phyloP scores from a whole-genome alignment of 2,113 vertebrate genomes.

The Cochlearius cochlearius region DNA sequence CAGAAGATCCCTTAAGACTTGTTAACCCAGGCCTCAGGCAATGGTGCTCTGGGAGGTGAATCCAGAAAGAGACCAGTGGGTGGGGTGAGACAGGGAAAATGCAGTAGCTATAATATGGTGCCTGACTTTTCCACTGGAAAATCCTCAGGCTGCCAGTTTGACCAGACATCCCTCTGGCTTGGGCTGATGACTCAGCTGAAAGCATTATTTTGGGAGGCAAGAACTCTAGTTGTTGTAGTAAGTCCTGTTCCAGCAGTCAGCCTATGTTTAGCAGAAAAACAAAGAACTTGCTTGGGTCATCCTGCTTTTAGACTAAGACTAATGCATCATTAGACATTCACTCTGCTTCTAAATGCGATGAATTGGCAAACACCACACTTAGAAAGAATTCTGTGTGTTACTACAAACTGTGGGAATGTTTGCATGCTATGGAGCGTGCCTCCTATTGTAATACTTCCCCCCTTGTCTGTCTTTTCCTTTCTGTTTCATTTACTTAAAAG shows the following conservation, averaged over 20 bases:
- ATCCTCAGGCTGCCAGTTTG: background rate
- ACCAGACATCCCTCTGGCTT: background rate
- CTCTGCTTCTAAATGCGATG: background rate
- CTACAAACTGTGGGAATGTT: background rate
- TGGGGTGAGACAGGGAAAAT: background rate
- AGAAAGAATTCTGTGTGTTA: background rate
- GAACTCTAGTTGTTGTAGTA: background rate
- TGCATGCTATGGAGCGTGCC: background rate
- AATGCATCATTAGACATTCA: background rate
- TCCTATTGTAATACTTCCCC: background rate
- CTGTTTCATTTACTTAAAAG: background rate
- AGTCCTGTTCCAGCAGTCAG: background rate
- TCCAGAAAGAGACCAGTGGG: background rate
- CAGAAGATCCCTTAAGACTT: background rate
- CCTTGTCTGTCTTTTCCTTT: background rate
- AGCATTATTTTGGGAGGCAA: background rate
- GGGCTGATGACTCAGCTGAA: background rate
- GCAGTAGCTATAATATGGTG: background rate
- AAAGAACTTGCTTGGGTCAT: background rate
- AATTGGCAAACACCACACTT: background rate
- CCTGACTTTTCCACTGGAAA: background rate
- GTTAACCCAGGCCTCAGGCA: background rate
- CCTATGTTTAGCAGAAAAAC: background rate
- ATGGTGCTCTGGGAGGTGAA: background rate
- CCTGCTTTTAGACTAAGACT: background rate